A percentile compares a stretch with the other conserved stretches of the same genome.
These are phyloP conservation scores for Villa cingulata DNA, from an alignment of 2,888 invertebrate species.

Conservation along the genomic window DNA sequence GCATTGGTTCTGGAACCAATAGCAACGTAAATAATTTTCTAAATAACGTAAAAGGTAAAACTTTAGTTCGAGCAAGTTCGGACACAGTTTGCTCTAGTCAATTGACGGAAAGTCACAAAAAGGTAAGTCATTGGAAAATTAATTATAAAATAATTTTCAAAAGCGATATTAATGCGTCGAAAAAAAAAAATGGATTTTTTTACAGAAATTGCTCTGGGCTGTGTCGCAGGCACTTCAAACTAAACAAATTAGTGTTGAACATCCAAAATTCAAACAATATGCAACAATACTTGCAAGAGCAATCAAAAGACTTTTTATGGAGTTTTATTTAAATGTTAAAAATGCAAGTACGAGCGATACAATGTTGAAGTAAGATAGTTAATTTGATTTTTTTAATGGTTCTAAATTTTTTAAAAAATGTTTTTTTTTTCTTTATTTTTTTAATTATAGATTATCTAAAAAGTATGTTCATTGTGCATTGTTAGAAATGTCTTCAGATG, in stretches of 20 bases:
- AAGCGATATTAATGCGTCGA: too few relatives aligned
- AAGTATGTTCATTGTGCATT: constrained; percentile 50
- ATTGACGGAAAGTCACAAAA: constrained; percentile 32
- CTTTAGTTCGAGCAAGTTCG: constrained; percentile 15
- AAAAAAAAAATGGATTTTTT: background rate
- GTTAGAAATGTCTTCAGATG: constrained; percentile 49
- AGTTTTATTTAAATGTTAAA: constrained; percentile 39
- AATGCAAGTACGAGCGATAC: constrained; percentile 67
- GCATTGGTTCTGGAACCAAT: constrained; percentile 8
- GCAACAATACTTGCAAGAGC: constrained; percentile 54
- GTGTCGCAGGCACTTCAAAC: constrained; percentile 60
- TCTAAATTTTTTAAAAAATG: background rate
- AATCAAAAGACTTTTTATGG: constrained; percentile 49
- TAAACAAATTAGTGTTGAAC: constrained; percentile 50
- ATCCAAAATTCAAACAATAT: constrained; percentile 56
- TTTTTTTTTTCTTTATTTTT: background rate
- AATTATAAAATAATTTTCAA: too few relatives aligned
- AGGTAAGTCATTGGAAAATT: constrained; percentile 19
- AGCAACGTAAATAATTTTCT: background rate
- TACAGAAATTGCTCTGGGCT: constrained; percentile 63
- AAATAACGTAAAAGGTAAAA: constrained; percentile 7
- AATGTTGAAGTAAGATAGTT: constrained; percentile 44
- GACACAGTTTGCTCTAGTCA: constrained; percentile 15
- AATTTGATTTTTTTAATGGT: background rate
- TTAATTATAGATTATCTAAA: constrained; percentile 43